Evolutionary conservation across 2,113 vertebrate genomes (phyloP), one percentile per base, ranked within the genome.

Genomic region (Ginglymostoma cirratum): DNA sequence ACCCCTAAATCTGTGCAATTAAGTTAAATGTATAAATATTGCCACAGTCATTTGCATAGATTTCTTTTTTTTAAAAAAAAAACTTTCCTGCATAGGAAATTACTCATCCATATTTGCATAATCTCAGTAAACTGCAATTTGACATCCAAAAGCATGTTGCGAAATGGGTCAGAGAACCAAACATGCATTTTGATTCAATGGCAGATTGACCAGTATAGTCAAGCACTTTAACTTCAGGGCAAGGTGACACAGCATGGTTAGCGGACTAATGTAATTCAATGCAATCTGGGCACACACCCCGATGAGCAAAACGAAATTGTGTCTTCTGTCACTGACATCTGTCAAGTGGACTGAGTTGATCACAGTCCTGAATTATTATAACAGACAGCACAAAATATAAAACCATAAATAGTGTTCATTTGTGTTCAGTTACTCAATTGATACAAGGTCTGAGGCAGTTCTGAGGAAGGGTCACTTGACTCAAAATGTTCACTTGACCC

Each of bases 191-290:
- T 72, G 38, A 72, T 72, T 45, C 27, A 15, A 48, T 52, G 45
- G 67, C 94, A 95, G 67, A 48, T 95, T 95, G 94, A 95, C 94
- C 69, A 72, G 24, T 52, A 52, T 72, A 30, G 42, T 95, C 94
- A 45, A 72, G 72, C 23, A 72, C 14, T 95, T 72, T 95, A 45
- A 95, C 94, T 72, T 72, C 17, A 72, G 94, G 94, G 69, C 67
- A 95, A 95, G 45, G 24, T 52, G 42, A 10, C 94, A 72, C 94
- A 95, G 94, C 67, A 70, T 72, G 94, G 94, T 19, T 72, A 72
- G 72, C 24, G 21, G 67, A 95, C 17, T 76, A 95, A 72, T 72
- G 72, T 95, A 52, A 95, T 27, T 72, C 94, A 38, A 19, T 95
- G 38, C 94, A 95, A 95, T 72, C 94, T 95, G 94, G 23, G 94